These are phyloP conservation scores for Syngnathus rostellatus DNA, from an alignment of 2,797 vertebrate species.

Conservation along the genomic window DNA sequence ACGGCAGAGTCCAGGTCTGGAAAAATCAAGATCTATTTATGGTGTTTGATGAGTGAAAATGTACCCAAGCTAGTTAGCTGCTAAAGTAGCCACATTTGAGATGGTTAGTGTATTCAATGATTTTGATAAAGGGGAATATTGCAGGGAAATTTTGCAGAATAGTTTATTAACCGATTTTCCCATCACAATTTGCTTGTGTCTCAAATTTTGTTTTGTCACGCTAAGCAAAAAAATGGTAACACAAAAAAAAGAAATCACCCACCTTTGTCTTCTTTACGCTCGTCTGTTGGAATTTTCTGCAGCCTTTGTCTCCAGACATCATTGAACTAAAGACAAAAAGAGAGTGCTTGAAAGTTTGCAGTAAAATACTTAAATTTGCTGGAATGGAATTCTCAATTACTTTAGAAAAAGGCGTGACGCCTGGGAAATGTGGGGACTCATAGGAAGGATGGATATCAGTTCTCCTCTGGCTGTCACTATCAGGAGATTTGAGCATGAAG, in stretches of 20 bases:
- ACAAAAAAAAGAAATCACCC: not conserved
- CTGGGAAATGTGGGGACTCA: slow-evolving; percentile 27
- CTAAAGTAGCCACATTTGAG: too few relatives aligned
- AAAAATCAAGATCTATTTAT: not conserved
- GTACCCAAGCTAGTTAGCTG: not conserved
- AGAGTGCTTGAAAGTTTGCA: not conserved
- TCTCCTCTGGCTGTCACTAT: slow-evolving; percentile 33
- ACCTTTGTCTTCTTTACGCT: slow-evolving; percentile 67
- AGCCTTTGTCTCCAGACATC: slow-evolving; percentile 50
- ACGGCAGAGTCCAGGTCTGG: slow-evolving; percentile 85
- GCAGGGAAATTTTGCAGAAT: too few relatives aligned
- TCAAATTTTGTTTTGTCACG: too few relatives aligned
- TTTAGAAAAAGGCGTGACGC: slow-evolving; percentile 53
- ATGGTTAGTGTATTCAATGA: too few relatives aligned
- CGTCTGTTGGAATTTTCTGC: slow-evolving; percentile 27
- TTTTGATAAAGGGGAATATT: too few relatives aligned
- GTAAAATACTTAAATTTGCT: not conserved
- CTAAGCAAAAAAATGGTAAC: not conserved
- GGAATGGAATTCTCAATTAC: slow-evolving; percentile 28
- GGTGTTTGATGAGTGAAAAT: not conserved
- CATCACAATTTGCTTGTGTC: too few relatives aligned
- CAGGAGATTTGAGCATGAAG: slow-evolving; percentile 81
- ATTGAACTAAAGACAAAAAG: slow-evolving; percentile 46
- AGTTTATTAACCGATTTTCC: too few relatives aligned
- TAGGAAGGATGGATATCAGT: slow-evolving; percentile 18